Evolutionary conservation across 2,888 invertebrate species (phyloP), one percentile per base, ranked within the genome.

Genomic region (Graphium colonna): DNA sequence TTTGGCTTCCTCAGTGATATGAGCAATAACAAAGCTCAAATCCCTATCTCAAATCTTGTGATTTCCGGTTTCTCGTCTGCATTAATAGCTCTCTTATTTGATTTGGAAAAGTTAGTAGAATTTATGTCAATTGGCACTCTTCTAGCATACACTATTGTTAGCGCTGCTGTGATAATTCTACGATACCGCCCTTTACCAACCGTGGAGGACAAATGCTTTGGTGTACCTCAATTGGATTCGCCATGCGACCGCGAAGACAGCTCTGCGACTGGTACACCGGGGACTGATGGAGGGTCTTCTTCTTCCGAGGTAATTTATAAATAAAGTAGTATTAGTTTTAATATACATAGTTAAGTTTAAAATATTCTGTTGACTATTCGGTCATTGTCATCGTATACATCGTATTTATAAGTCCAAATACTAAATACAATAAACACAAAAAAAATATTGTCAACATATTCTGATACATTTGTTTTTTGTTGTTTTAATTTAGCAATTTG

Each of bases 121-220:
- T 97, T 98, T 73, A 97, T 98, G 96, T 97, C 97, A 1, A 97
- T 98, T 68, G 96, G 96, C 0, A 96, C 96, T 0, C 87, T 97
- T 47, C 79, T 96, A 64, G 96, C 97, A 0, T 97, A 97, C 75
- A 97, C 97, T 1, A 96, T 97, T 59, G 97, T 98, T 1, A 96
- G 97, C 60, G 96, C 96, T 10, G 95, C 95, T 57, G 96, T 97
- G 4, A 96, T 98, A 51, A 94, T 97, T 45, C 83, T 97, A 50
- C 91, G 97, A 43, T 97, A 97, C 60, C 91, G 94, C 2, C 95
- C 95, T 0, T 75, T 90, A 13, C 84, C 91, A 0, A 67, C 87
- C 1, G 73, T 81, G 31, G 91, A 91, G 17, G 90, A 90, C 48
- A 89, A 89, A 56, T 74, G 80, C 56, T 84, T 88, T 51, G 82